Base-by-base conservation (phyloP, 2,797 vertebrate genomes). In the Coregonus ussuriensis region DNA sequence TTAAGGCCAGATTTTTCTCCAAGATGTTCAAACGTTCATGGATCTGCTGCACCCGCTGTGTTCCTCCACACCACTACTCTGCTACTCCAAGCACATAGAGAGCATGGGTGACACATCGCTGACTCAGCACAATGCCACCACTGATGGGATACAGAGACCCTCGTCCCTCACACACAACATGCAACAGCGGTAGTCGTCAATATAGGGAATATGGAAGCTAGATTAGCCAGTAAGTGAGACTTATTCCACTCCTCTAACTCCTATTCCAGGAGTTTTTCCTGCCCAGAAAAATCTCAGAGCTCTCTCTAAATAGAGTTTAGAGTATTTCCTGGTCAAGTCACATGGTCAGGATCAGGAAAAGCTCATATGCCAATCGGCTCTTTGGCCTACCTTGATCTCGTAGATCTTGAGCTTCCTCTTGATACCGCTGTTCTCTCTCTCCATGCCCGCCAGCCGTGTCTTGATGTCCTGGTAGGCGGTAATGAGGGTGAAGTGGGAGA, bases 391-490 rank as follows among this genome's bases (percentile, higher is more conserved):
- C 97, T 99, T 98, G 89, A 97, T 95, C 93, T 99, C 98, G 0
- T 99, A 99, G 85, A 97, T 95, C 94, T 98, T 98, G 41, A 99
- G 96, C 21, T 97, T 96, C 79, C 96, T 94, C 85, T 97, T 97
- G 89, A 98, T 97, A 4, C 95, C 95, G 80, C 94, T 93, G 80
- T 99, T 99, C 89, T 99, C 98, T 29, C 96, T 92, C 93, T 99
- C 98, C 83, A 99, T 94, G 77, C 95, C 95, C 4, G 93, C 94
- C 66, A 99, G 95, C 1, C 97, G 91, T 52, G 96, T 95, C 93
- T 99, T 99, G 94, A 99, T 98, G 94, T 99, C 98, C 73, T 98
- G 97, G 63, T 99, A 99, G 87, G 98, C 97, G 0, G 96, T 97
- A 94, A 99, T 97, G 77, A 99, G 96, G 84, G 97, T 94, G 0